A percentile compares a stretch with the other conserved stretches of the same genome.
phyloP scores from a whole-genome alignment of 2,888 invertebrate species.

The Perizoma flavofasciatum region DNA sequence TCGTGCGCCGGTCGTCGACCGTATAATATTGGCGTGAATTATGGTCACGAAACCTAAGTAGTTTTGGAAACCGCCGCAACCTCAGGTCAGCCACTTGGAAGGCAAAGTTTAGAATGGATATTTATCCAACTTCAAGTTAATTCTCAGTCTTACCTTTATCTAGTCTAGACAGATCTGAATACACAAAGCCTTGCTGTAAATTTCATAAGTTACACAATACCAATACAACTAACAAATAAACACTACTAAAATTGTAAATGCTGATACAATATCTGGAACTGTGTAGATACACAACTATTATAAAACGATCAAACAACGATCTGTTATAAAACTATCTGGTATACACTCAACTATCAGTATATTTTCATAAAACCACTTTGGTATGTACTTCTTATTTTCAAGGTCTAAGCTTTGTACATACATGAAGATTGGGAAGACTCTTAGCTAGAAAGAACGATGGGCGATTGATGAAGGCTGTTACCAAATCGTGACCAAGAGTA shows the following conservation, averaged over 20 bases:
- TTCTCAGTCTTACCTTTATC: slow-evolving; percentile 15
- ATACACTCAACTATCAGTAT: neutral
- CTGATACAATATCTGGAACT: slow-evolving; percentile 6
- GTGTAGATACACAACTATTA: neutral
- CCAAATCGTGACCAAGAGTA: too few species aligned
- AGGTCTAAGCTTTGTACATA: neutral
- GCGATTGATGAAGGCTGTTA: too few species aligned
- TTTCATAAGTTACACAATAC: slow-evolving; percentile 4
- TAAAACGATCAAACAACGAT: neutral
- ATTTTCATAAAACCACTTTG: neutral
- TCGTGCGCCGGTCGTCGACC: slow-evolving; percentile 54
- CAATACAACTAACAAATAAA: neutral
- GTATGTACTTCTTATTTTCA: neutral
- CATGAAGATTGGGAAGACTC: too few species aligned
- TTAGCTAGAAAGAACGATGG: too few species aligned
- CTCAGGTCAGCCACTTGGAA: slow-evolving; percentile 51
- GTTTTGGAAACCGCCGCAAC: slow-evolving; percentile 52
- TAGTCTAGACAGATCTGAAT: slow-evolving; percentile 13
- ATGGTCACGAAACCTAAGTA: slow-evolving; percentile 63
- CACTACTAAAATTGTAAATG: too few species aligned
- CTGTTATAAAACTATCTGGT: neutral
- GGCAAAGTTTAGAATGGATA: slow-evolving; percentile 26
- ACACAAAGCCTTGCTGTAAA: slow-evolving; percentile 11
- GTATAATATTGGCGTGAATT: slow-evolving; percentile 68
- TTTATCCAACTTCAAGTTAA: slow-evolving; percentile 18